phyloP scores from a whole-genome alignment of 2,888 invertebrate species.

The Augiades crinisus region DNA sequence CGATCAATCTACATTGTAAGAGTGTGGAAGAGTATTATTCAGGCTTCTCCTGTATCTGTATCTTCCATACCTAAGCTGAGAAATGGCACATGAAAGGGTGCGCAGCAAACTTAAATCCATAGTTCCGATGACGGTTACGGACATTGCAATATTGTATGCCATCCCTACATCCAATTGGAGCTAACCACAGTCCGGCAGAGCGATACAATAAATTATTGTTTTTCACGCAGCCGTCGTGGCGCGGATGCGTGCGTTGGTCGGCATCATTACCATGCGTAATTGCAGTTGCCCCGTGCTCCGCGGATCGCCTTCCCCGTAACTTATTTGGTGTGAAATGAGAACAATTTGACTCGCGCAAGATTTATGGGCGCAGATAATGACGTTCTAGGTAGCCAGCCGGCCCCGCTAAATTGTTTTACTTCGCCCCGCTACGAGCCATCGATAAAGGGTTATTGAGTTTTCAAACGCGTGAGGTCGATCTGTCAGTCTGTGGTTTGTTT shows the following conservation, averaged over 20 bases:
- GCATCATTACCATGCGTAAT: constrained; percentile 58
- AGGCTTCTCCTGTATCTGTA: too few relatives aligned
- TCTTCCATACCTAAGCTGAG: too few relatives aligned
- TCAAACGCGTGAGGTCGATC: constrained; percentile 26
- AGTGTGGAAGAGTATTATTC: too few relatives aligned
- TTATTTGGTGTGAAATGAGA: constrained; percentile 76
- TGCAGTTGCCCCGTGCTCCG: constrained; percentile 43
- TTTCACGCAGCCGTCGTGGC: constrained; percentile 32
- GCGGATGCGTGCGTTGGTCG: constrained; percentile 37
- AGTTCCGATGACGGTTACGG: background rate
- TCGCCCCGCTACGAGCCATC: constrained; percentile 26
- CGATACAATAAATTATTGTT: constrained; percentile 44
- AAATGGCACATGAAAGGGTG: too few relatives aligned
- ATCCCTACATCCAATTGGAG: constrained; percentile 29
- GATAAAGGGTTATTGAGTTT: constrained; percentile 27
- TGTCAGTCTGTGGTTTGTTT: constrained; percentile 19
- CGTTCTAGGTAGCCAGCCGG: constrained; percentile 41
- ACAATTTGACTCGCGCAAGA: constrained; percentile 65
- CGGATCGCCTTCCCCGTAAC: constrained; percentile 49
- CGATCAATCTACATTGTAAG: too few relatives aligned
- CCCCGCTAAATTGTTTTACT: constrained; percentile 40
- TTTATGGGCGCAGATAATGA: constrained; percentile 63
- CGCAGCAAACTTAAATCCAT: too few relatives aligned
- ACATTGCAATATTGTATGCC: background rate
- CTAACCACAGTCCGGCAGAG: constrained; percentile 36